phyloP scores from a whole-genome alignment of 2,113 vertebrate genomes.

The Lophotis ruficrista region DNA sequence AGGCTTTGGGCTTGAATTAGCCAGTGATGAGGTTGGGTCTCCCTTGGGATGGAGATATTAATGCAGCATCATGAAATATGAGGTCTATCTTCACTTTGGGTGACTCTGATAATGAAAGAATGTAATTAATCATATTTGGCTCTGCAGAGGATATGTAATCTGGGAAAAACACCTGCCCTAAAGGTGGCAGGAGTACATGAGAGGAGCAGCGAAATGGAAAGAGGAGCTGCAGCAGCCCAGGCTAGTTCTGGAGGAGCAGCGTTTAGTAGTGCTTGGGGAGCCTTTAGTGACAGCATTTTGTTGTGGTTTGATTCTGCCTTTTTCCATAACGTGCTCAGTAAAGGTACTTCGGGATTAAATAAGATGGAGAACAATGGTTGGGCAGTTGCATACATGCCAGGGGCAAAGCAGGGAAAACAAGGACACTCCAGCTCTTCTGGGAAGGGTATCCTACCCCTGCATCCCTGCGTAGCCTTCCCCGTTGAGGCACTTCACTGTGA shows the following conservation, averaged over 20 bases:
- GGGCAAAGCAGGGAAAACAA: not conserved
- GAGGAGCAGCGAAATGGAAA: not conserved
- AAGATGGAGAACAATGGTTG: not conserved
- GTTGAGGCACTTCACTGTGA: not conserved
- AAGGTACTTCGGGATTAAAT: not conserved
- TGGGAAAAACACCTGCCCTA: conserved; percentile 46
- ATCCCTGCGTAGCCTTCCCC: not conserved
- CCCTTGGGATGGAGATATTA: conserved; percentile 63
- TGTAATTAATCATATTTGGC: conserved; percentile 64
- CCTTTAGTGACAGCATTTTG: not conserved
- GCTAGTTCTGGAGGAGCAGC: not conserved
- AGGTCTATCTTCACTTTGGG: conserved; percentile 48
- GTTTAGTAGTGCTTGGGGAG: not conserved
- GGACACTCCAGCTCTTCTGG: not conserved
- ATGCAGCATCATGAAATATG: conserved; percentile 62
- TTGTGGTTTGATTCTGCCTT: not conserved
- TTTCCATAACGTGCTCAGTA: not conserved
- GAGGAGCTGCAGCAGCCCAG: not conserved
- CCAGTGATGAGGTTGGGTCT: conserved; percentile 36
- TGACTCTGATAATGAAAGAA: conserved; percentile 59
- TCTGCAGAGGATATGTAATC: conserved; percentile 45
- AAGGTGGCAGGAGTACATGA: not conserved
- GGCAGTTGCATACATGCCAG: not conserved
- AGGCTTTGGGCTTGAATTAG: conserved; percentile 54
- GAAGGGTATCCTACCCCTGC: not conserved